Evolutionary conservation across 2,113 vertebrate species (phyloP).

Genomic region (Okapia johnstoni): DNA sequence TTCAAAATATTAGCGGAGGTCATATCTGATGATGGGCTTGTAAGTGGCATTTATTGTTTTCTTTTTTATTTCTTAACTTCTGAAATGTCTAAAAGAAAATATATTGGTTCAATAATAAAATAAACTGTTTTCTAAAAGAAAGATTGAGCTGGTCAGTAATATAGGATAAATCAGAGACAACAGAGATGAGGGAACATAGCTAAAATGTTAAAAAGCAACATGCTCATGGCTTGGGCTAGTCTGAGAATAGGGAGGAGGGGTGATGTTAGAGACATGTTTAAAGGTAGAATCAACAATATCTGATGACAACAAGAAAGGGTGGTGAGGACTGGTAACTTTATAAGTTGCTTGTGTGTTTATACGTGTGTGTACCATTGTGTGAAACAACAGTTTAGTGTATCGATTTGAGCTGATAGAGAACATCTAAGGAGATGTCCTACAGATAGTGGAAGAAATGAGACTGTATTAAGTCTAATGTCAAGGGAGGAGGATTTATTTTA

Average conservation of each 20-base stretch:
- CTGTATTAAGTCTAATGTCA: neutral
- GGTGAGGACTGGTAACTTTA: neutral
- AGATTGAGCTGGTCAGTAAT: neutral
- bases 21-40: neutral
- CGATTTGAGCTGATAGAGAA: neutral
- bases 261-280: neutral
- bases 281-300: neutral
- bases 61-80: neutral
- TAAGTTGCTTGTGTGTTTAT: neutral
- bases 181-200: neutral
- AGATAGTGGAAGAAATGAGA: neutral
- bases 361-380: neutral
- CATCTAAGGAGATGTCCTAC: neutral
- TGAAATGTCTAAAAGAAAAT: slow-evolving; percentile 11
- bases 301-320: neutral
- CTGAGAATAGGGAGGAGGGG: neutral
- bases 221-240: neutral
- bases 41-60: neutral
- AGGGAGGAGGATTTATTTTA: neutral
- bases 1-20: neutral
- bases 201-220: neutral
- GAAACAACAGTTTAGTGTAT: neutral
- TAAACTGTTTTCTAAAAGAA: neutral
- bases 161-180: neutral
- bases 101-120: neutral